A percentile compares a stretch with the other conserved stretches of the same genome.
Evolutionary conservation across 2,888 invertebrate species (phyloP).

Genomic region (Mamestra brassicae): DNA sequence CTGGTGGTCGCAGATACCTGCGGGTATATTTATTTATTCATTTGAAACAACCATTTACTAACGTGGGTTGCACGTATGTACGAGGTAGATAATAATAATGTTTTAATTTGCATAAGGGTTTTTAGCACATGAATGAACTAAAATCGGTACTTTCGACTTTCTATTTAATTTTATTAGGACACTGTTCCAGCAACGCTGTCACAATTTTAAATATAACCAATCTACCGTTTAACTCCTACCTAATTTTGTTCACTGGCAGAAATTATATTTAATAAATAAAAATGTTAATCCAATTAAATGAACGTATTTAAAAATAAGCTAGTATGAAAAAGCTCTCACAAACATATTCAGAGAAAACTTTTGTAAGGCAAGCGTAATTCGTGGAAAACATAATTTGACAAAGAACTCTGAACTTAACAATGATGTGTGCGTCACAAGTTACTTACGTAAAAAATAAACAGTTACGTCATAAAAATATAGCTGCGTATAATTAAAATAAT

Average conservation of each 20-base stretch:
- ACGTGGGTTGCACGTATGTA: no score
- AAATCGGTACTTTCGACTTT: not conserved
- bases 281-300: not conserved
- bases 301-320: constrained; percentile 1
- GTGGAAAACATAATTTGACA: constrained; percentile 21
- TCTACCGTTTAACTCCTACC: not conserved
- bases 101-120: not conserved
- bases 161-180: not conserved
- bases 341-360: constrained; percentile 1
- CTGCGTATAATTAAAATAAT: constrained; percentile 42
- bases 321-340: constrained; percentile 19
- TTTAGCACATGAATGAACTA: not conserved
- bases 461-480: constrained; percentile 11
- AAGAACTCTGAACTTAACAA: constrained; percentile 22
- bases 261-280: not conserved
- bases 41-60: not conserved
- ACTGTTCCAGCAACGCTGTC: not conserved
- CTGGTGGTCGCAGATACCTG: not conserved
- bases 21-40: not conserved
- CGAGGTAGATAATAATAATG: not conserved
- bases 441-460: constrained; percentile 22
- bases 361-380: constrained; percentile 12
- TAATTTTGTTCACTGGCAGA: not conserved
- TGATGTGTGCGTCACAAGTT: constrained; percentile 29
- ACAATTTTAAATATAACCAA: constrained; percentile 12